These are phyloP conservation scores for Microcebus lehilahytsara DNA, from an alignment of 2,113 vertebrate genomes.

Conservation along the genomic window DNA sequence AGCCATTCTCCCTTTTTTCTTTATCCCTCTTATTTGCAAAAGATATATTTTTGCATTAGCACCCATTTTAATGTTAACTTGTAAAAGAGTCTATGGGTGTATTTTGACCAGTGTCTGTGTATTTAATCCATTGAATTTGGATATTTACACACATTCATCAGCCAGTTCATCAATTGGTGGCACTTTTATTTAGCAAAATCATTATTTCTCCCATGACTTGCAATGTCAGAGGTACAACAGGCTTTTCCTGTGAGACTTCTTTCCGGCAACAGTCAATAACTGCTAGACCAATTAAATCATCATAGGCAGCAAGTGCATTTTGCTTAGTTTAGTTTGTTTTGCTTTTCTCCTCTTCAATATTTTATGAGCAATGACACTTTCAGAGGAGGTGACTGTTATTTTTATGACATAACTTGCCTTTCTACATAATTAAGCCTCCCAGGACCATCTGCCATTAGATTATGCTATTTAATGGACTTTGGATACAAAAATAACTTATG, in stretches of 20 bases:
- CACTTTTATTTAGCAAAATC: neutral
- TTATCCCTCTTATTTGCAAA: neutral
- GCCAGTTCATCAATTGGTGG: neutral
- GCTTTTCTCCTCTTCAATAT: neutral
- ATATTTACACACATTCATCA: neutral
- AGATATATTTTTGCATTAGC: neutral
- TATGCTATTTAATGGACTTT: neutral
- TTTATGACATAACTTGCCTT: slow-evolving; percentile 7
- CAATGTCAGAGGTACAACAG: neutral
- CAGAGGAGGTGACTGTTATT: neutral
- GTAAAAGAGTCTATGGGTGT: neutral
- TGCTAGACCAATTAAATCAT: neutral
- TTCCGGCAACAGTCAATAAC: slow-evolving; percentile 10
- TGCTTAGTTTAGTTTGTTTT: neutral
- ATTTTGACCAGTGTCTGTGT: neutral
- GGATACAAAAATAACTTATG: neutral
- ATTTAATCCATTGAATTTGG: neutral
- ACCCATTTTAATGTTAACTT: neutral
- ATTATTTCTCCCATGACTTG: neutral
- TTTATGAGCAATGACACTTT: slow-evolving; percentile 22
- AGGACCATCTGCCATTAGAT: neutral
- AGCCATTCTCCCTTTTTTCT: neutral
- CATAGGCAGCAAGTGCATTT: neutral
- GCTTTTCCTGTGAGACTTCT: neutral
- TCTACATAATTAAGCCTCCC: neutral